Percentiles rank a stretch among this genome's conserved stretches.
These are phyloP conservation scores for Bombus affinis DNA, from an alignment of 1,140 invertebrate genomes.

Conservation along the genomic window DNA sequence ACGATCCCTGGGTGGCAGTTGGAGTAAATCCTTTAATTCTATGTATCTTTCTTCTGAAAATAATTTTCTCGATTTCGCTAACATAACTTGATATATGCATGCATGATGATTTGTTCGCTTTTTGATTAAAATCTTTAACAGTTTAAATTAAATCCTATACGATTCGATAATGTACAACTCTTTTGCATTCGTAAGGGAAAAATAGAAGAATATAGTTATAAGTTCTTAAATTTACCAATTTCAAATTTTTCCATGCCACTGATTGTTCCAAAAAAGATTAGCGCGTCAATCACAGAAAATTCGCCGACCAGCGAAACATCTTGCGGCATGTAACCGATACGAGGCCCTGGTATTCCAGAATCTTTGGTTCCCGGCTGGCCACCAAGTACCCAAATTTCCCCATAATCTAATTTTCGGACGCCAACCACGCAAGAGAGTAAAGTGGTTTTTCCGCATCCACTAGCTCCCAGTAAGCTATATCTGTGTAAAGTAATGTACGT, in stretches of 20 bases:
- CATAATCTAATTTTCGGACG: conserved; percentile 87
- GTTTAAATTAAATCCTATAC: too few species aligned
- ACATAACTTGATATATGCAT: too few species aligned
- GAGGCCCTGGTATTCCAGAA: conserved; percentile 90
- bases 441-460: conserved; percentile 93
- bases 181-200: not conserved
- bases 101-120: too few species aligned
- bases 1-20: conserved; percentile 86
- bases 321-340: conserved; percentile 94
- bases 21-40: conserved; percentile 88
- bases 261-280: conserved; percentile 94
- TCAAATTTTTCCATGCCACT: conserved; percentile 88
- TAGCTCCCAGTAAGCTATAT: conserved; percentile 93
- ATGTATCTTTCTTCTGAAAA: conserved; percentile 84
- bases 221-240: conserved; percentile 80
- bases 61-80: not conserved
- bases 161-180: too few species aligned
- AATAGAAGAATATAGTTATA: not conserved
- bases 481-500: conserved; percentile 78
- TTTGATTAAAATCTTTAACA: too few species aligned
- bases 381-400: conserved; percentile 91
- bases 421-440: conserved; percentile 93
- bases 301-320: conserved; percentile 94
- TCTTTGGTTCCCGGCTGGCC: conserved; percentile 88
- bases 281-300: conserved; percentile 92